These are phyloP conservation scores for Drosophila neutralis DNA, from an alignment of 2,888 invertebrate genomes.

Conservation along the genomic window DNA sequence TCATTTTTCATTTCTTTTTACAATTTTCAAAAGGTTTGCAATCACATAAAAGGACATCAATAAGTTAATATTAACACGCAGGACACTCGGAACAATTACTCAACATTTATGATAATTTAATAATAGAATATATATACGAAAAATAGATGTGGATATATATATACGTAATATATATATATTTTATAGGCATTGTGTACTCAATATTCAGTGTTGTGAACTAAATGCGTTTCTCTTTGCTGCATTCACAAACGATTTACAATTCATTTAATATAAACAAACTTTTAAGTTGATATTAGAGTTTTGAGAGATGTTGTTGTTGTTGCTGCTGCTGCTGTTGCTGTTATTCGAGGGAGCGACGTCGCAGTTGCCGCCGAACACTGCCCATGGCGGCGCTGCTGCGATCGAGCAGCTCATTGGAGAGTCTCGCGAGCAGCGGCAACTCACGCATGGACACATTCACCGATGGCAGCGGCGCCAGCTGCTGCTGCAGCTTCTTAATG, in stretches of 20 bases:
- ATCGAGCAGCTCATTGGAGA: slow-evolving; percentile 82
- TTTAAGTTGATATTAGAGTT: slow-evolving; percentile 52
- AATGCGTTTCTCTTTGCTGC: slow-evolving; percentile 56
- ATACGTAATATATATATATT: slow-evolving; percentile 10
- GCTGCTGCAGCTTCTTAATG: slow-evolving; percentile 83
- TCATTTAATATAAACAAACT: slow-evolving; percentile 80
- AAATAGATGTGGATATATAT: slow-evolving; percentile 35
- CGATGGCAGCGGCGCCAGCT: slow-evolving; percentile 83
- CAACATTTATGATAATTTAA: slow-evolving; percentile 63
- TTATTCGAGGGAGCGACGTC: slow-evolving; percentile 79
- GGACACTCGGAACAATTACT: slow-evolving; percentile 53
- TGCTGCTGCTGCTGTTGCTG: slow-evolving; percentile 21
- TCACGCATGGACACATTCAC: slow-evolving; percentile 85
- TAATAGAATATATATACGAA: slow-evolving; percentile 36
- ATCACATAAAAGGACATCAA: slow-evolving; percentile 70
- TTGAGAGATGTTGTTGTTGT: slow-evolving; percentile 7
- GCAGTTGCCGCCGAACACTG: slow-evolving; percentile 63
- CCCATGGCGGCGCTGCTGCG: slow-evolving; percentile 75
- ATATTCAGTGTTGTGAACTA: slow-evolving; percentile 68
- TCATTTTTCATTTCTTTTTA: slow-evolving; percentile 27
- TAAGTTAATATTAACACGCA: slow-evolving; percentile 62
- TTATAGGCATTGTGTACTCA: slow-evolving; percentile 50
- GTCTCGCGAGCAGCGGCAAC: slow-evolving; percentile 83
- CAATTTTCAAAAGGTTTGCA: slow-evolving; percentile 45
- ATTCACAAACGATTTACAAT: slow-evolving; percentile 57